Percentiles rank a stretch among this genome's conserved stretches.
phyloP scores from a whole-genome alignment of 2,888 invertebrate species.

The Polymixis flavicincta region DNA sequence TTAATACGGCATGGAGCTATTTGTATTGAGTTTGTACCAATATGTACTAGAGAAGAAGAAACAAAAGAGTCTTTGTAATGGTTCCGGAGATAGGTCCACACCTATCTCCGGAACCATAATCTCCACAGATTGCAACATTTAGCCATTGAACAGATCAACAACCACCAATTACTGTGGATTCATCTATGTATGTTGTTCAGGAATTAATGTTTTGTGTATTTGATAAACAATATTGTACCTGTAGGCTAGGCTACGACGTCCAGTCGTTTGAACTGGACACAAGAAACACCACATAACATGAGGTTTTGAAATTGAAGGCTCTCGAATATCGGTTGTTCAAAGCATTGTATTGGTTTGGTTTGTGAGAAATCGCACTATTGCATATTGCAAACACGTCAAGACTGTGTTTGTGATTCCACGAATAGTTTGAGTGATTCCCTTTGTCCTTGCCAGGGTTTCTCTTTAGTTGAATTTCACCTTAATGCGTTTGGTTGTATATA shows the following conservation, averaged over 20 bases:
- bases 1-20: background rate
- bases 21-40: background rate
- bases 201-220: background rate
- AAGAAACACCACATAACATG: background rate
- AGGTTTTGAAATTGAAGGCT: background rate
- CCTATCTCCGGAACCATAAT: too few relatives aligned
- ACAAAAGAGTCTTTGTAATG: too few relatives aligned
- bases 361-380: background rate
- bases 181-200: background rate
- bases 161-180: background rate
- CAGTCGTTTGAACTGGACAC: background rate
- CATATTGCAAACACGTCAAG: background rate
- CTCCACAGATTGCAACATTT: background rate
- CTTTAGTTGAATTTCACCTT: background rate
- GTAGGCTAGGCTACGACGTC: background rate
- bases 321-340: background rate
- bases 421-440: background rate
- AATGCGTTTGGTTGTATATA: background rate
- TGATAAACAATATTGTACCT: background rate
- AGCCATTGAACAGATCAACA: background rate
- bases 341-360: conserved; percentile 14
- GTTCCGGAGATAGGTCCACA: too few relatives aligned
- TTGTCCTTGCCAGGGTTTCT: background rate
- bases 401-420: conserved; percentile 2
- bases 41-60: background rate